Evolutionary conservation across 2,113 vertebrate genomes (phyloP), one percentile per base, ranked within the genome.

Genomic region (Grallaria varia): DNA sequence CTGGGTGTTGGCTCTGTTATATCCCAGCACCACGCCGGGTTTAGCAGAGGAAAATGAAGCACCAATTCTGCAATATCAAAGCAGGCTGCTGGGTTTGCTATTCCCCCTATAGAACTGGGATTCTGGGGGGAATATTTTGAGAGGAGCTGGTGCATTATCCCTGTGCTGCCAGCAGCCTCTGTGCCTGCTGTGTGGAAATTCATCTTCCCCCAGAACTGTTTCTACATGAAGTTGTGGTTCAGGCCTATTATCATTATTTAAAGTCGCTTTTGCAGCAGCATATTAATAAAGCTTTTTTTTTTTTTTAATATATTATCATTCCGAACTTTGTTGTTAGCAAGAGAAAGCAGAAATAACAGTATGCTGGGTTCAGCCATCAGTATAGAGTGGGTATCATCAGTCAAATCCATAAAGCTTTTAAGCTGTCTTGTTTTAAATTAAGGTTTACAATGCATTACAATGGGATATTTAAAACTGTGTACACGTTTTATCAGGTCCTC

Each of bases 351-450:
- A 97, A 98, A 97, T 97, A 97, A 97, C 94, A 96, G 95, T 94
- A 80, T 82, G 59, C 84, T 82, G 72, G 92, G 96, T 97, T 97
- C 47, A 73, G 92, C 93, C 96, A 97, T 98, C 98, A 98, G 95
- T 98, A 98, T 14, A 97, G 84, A 97, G 88, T 90, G 88, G 53
- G 30, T 30, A 71, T 96, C 97, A 98, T 98, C 97, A 96, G 95
- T 98, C 97, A 98, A 97, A 96, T 76, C 80, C 39, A 80, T 96
- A 97, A 97, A 96, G 97, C 97, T 98, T 98, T 98, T 97, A 97
- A 95, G 83, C 85, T 97, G 94, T 97, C 98, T 97, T 97, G 84
- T 97, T 98, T 97, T 97, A 97, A 98, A 98, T 97, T 58, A 89
- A 97, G 96, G 68, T 95, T 97, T 95, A 96, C 96, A 97, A 68